Evolutionary conservation across 2,888 invertebrate genomes (phyloP).

Genomic region (Rugalucina vietnamica): DNA sequence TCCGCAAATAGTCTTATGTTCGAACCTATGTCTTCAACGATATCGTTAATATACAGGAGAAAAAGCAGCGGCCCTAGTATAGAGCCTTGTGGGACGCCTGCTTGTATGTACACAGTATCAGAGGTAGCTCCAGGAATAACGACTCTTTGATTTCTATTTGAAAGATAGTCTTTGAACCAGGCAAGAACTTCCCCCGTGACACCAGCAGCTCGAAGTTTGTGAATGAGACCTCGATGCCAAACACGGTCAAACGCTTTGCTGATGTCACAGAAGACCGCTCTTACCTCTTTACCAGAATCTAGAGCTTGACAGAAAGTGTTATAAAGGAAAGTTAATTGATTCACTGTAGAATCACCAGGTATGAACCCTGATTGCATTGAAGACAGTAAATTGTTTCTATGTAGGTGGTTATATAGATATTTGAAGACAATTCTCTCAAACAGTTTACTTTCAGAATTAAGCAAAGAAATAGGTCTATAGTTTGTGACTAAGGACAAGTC

Average conservation of each 20-base stretch:
- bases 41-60: too few relatives aligned
- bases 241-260: not conserved
- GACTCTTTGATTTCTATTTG: not conserved
- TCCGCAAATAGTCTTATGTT: too few relatives aligned
- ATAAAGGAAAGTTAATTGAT: not conserved
- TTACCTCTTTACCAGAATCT: not conserved
- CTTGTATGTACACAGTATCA: not conserved
- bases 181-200: not conserved
- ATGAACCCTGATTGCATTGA: not conserved
- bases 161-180: not conserved
- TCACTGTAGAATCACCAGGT: not conserved
- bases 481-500: not conserved
- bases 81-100: not conserved
- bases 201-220: not conserved
- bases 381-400: too few relatives aligned
- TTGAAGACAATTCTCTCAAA: too few relatives aligned
- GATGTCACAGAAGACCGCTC: not conserved
- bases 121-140: not conserved
- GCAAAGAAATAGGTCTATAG: not conserved
- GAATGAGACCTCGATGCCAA: not conserved
- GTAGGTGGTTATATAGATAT: not conserved
- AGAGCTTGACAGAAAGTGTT: not conserved
- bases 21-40: too few relatives aligned
- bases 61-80: too few relatives aligned
- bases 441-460: too few relatives aligned